Percentiles rank a stretch among this genome's conserved stretches.
Conservation (phyloP, 2,888 invertebrate genomes). For the Cabera pusaria region DNA sequence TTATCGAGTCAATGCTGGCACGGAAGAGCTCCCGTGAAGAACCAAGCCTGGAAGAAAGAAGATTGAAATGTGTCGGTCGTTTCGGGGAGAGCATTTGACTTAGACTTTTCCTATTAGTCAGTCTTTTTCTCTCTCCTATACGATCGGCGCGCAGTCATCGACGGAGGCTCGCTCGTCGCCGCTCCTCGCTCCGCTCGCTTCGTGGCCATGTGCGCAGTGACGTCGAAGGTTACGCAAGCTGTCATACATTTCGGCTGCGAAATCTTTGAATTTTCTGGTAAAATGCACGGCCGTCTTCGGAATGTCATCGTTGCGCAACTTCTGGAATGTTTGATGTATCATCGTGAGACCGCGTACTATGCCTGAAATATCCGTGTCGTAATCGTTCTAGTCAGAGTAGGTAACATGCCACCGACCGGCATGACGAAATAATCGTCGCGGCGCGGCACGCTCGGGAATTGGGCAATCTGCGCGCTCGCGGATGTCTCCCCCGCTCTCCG, state of each 20-base stretch:
- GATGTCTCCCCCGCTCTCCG: constrained; percentile 48
- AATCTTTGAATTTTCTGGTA: constrained; percentile 79
- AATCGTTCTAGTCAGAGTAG: constrained; percentile 64
- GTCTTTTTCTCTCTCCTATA: constrained; percentile 93
- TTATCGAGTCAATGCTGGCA: constrained; percentile 47
- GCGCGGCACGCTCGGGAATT: constrained; percentile 61
- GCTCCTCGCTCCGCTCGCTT: constrained; percentile 22
- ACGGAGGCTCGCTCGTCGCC: constrained; percentile 36
- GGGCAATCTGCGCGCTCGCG: constrained; percentile 71
- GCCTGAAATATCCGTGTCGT: constrained; percentile 56
- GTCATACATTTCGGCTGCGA: constrained; percentile 69
- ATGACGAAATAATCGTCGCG: constrained; percentile 68
- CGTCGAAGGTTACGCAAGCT: constrained; percentile 79
- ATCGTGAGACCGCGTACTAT: constrained; percentile 32
- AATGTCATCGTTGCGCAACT: constrained; percentile 11
- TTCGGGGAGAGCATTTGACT: constrained; percentile 88
- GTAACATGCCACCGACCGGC: too few species aligned
- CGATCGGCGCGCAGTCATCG: constrained; percentile 78
- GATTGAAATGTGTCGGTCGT: constrained; percentile 58
- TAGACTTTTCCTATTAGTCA: constrained; percentile 85
- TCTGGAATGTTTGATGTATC: constrained; percentile 25
- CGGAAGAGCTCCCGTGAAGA: constrained; percentile 35
- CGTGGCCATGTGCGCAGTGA: constrained; percentile 71
- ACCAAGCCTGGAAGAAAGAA: constrained; percentile 44
- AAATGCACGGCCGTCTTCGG: constrained; percentile 46